These are phyloP conservation scores for Amiota mariae DNA, from an alignment of 2,888 invertebrate species.

Conservation along the genomic window DNA sequence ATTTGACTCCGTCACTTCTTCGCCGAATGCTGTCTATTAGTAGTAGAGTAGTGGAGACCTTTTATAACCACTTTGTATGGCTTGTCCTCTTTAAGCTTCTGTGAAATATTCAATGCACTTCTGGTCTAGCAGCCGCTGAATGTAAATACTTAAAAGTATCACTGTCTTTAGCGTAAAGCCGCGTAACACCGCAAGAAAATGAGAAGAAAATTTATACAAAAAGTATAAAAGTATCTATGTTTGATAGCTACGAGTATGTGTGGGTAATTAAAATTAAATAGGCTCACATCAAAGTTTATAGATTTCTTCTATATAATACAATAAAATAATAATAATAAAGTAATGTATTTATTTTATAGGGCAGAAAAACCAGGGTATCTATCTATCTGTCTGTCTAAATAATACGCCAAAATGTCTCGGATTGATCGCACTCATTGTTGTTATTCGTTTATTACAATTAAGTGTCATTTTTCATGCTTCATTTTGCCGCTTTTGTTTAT, in stretches of 20 bases:
- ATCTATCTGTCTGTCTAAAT: too few species aligned
- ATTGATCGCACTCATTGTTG: conserved; percentile 4
- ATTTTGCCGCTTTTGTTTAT: conserved; percentile 47
- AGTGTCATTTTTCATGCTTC: conserved; percentile 25
- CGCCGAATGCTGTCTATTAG: too few species aligned
- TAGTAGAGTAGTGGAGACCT: neutral
- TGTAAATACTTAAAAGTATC: neutral
- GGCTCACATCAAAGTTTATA: too few species aligned
- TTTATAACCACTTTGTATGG: conserved; percentile 10
- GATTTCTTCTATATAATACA: too few species aligned
- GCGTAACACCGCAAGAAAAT: neutral
- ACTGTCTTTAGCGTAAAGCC: conserved; percentile 13
- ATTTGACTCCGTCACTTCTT: too few species aligned
- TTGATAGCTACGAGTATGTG: too few species aligned
- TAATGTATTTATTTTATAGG: too few species aligned
- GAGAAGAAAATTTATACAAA: too few species aligned
- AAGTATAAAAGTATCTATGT: too few species aligned
- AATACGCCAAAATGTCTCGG: neutral
- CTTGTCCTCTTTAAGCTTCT: conserved; percentile 17
- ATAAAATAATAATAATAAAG: too few species aligned
- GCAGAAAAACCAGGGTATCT: too few species aligned
- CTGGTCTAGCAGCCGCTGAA: neutral
- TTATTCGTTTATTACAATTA: neutral
- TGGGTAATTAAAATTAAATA: too few species aligned
- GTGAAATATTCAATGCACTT: neutral